Evolutionary conservation across 1,140 invertebrate genomes (phyloP), one percentile per base, ranked within the genome.

Genomic region (Pollicipes pollicipes): DNA sequence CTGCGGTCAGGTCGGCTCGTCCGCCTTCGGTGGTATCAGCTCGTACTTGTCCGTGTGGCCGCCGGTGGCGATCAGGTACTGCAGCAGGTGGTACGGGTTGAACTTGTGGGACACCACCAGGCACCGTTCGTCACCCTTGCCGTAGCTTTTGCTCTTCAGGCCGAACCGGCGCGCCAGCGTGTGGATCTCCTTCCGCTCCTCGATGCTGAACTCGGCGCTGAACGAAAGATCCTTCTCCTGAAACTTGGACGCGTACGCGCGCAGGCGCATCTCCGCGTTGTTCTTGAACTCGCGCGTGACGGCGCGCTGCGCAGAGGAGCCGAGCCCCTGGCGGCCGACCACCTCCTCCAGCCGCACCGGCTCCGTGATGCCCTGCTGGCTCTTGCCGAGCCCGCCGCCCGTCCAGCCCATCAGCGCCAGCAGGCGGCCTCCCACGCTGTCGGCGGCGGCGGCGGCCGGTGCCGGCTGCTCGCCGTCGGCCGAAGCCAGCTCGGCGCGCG

Each of bases 331-430:
- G 21, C 70, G 69, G 21, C 70, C 70, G 3, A 71, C 31, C 8
- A 70, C 70, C 13, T 67, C 45, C n/a, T 37, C 71, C 66, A 16
- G 69, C 83, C 76, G 81, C 0, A 88, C 82, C 37, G 87, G 86
- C 70, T 87, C 84, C 4, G 81, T 79, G n/a, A 86, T 85, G 30
- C 89, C 90, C 74, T 87, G 84, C 24, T 83, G 82, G 26, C 84
- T 80, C 73, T 86, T 86, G 0, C 89, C 89, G 64, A 90, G 79
- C 0, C 87, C 88, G 37, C 88, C 88, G 31, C 89, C 89, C 31
- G 83, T 81, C 89, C 89, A 91, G 0, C 90, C 90, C 89, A 92
- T 90, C 73, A 88, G 79, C 72, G 86, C 84, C 83, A 91, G 84
- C 79, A 91, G 82, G 76, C 85, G 88, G 69, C 80, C 85, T 13